Conservation (phyloP, 1,140 invertebrate genomes). For the Drosophila bocqueti region DNA sequence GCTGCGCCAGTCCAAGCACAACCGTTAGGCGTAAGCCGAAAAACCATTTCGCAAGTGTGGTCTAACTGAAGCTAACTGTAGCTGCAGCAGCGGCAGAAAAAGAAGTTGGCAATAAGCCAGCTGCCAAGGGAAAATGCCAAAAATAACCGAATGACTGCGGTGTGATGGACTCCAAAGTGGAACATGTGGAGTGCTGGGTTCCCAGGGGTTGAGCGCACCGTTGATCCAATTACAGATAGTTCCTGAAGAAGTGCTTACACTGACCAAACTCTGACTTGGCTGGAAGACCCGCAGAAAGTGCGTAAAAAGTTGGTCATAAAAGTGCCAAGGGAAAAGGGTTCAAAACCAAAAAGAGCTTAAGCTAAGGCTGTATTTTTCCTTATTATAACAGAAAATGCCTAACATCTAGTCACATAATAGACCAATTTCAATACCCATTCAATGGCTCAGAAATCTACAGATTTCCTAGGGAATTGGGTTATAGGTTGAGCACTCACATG, state of each 20-base stretch:
- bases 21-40: slow-evolving; percentile 53
- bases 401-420: background rate
- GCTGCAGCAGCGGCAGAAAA: slow-evolving; percentile 24
- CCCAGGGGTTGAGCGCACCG: slow-evolving; percentile 19
- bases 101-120: slow-evolving; percentile 42
- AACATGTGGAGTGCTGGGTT: slow-evolving; percentile 25
- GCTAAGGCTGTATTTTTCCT: background rate
- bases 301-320: slow-evolving; percentile 20
- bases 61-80: slow-evolving; percentile 54
- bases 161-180: slow-evolving; percentile 21
- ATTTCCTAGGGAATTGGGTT: background rate
- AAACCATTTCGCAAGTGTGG: slow-evolving; percentile 56
- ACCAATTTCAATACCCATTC: background rate
- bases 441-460: background rate
- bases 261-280: slow-evolving; percentile 2
- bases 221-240: slow-evolving; percentile 27
- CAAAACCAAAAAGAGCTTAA: background rate
- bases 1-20: slow-evolving; percentile 51
- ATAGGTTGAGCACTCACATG: slow-evolving; percentile 13
- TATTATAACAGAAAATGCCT: background rate
- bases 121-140: slow-evolving; percentile 41
- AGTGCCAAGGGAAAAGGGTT: background rate
- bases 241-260: background rate
- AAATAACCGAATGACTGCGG: slow-evolving; percentile 29
- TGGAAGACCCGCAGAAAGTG: background rate